Conservation (phyloP, 37 sponge, comb jelly and placozoan species). For the Cliona cf. orientalis region DNA sequence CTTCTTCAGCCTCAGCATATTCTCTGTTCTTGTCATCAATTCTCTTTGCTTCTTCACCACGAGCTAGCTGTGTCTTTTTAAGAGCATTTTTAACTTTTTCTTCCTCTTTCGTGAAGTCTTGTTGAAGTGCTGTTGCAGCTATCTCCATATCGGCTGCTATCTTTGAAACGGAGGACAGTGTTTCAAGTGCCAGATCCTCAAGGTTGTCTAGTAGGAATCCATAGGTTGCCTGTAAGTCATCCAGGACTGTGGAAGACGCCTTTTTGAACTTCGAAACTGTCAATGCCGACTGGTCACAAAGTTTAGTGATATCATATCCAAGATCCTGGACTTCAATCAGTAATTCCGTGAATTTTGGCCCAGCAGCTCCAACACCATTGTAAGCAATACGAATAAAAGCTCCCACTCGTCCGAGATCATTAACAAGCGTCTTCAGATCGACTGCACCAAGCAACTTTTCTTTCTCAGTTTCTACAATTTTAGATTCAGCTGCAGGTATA, state of each 20-base stretch:
- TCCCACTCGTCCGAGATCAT: conserved; percentile 69
- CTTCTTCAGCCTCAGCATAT: conserved; percentile 19
- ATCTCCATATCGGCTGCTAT: conserved; percentile 49
- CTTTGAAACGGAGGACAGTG: conserved; percentile 37
- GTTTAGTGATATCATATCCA: conserved; percentile 68
- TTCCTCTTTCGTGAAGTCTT: conserved; percentile 46
- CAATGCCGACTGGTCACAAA: conserved; percentile 68
- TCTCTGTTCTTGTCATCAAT: not conserved
- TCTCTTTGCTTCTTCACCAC: not conserved
- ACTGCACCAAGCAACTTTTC: conserved; percentile 33
- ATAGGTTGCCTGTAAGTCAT: conserved; percentile 50
- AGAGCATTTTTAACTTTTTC: conserved; percentile 14
- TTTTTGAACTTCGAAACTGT: conserved; percentile 54
- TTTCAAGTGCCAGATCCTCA: conserved; percentile 65
- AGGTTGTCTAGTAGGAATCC: conserved; percentile 47
- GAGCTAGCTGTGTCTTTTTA: not conserved
- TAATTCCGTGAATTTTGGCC: conserved; percentile 31
- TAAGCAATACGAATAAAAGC: conserved; percentile 62
- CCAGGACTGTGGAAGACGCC: conserved; percentile 46
- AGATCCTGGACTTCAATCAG: conserved; percentile 58
- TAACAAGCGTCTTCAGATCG: conserved; percentile 56
- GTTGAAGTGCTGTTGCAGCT: conserved; percentile 50
- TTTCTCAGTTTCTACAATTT: conserved; percentile 17
- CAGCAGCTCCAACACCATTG: conserved; percentile 64
- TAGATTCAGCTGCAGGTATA: not conserved